Evolutionary conservation across 2,113 vertebrate genomes (phyloP), one percentile per base, ranked within the genome.

Genomic region (Nerophis ophidion): DNA sequence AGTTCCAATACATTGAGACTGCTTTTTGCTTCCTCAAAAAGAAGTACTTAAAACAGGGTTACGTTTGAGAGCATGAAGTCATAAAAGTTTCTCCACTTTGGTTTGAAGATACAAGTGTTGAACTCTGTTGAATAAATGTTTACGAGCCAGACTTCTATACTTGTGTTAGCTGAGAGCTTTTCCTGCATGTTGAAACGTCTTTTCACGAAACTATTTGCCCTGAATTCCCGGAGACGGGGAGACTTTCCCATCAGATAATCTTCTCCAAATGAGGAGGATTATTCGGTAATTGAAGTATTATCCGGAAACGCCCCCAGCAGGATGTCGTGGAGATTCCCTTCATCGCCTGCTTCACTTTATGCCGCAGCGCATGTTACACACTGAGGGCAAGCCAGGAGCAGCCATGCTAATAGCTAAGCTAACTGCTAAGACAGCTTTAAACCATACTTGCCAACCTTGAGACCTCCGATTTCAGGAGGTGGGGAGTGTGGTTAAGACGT

Each of bases 201-300:
- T 74, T 69, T 61, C 72, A 72, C 34, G 35, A 19, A 57, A 48
- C 7, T 0, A 75, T 75, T 65, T 71, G 5, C 40, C 60, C 8
- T 34, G 62, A 63, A 1, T 26, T n/a, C 0, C 16, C 48, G 33
- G 50, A 65, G 71, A 68, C 64, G 67, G 66, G 65, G 77, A 68
- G 38, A 13, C 19, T 36, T 79, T 78, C 7, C 58, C 45, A 8
- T 68, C 45, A 74, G 75, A 84, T 84, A 50, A 79, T 74, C 80
- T 80, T 52, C n/a, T 74, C 58, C 54, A 68, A 83, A 84, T 76
- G 53, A 77, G 62, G 65, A 5, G 34, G 64, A 61, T 59, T 75
- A 8, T 9, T 64, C 33, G 40, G 1, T 63, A 71, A 34, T 50
- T 42, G 1, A 54, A 60, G 60, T 57, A 64, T 12, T 11, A 44